A percentile compares a stretch with the other conserved stretches of the same genome.
These are phyloP conservation scores for Pachymerium ferrugineum DNA, from an alignment of 2,888 invertebrate genomes.

Conservation along the genomic window DNA sequence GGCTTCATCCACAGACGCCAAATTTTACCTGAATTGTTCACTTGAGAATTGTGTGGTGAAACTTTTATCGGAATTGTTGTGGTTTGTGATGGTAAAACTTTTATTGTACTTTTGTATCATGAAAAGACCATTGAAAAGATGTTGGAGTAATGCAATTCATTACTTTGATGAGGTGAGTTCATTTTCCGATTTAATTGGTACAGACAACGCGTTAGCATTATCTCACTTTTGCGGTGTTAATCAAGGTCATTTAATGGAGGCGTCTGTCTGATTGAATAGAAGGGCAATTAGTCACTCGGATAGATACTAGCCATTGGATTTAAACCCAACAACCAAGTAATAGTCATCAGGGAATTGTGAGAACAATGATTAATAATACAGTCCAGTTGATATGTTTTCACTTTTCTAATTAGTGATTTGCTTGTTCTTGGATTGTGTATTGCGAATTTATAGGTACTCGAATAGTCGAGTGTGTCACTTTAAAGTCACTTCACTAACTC, in stretches of 20 bases:
- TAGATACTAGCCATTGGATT: not conserved
- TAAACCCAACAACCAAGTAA: not conserved
- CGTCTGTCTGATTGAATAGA: slow-evolving; percentile 12
- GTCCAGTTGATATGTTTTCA: too few relatives aligned
- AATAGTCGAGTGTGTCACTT: not conserved
- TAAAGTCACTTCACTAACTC: not conserved
- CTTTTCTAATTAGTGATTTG: too few relatives aligned
- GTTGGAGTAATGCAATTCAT: not conserved
- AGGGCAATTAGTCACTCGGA: not conserved
- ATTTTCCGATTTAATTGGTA: slow-evolving; percentile 10
- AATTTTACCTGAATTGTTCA: slow-evolving; percentile 15
- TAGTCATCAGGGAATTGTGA: not conserved
- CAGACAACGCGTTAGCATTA: not conserved
- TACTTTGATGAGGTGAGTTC: not conserved
- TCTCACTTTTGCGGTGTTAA: not conserved
- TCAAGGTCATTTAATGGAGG: slow-evolving; percentile 5
- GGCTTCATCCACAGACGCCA: not conserved
- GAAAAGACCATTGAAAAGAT: too few relatives aligned
- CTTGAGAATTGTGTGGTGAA: not conserved
- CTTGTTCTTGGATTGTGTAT: too few relatives aligned
- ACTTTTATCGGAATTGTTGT: too few relatives aligned
- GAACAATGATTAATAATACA: not conserved
- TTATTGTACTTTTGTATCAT: too few relatives aligned
- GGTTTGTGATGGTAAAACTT: too few relatives aligned
- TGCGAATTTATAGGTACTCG: not conserved